A percentile compares a stretch with the other conserved stretches of the same genome.
phyloP scores from a whole-genome alignment of 1,140 invertebrate genomes.

The Ladona fulva region DNA sequence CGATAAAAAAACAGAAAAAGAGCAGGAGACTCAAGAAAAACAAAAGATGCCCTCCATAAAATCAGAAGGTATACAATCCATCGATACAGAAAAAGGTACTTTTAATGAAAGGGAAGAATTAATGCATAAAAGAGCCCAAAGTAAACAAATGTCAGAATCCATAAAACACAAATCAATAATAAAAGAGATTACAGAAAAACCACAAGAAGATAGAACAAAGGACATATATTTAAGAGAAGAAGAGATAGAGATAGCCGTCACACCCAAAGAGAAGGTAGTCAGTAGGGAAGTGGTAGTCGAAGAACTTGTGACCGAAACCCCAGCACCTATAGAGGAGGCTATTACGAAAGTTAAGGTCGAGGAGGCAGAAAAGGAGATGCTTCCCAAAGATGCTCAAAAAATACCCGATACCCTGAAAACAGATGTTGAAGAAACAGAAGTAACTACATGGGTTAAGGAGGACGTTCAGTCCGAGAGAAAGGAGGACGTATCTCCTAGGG shows the following conservation, averaged over 20 bases:
- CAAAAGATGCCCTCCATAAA: slow-evolving; percentile 23
- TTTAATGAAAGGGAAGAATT: too few species aligned
- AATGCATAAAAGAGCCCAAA: too few species aligned
- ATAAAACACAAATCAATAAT: too few species aligned
- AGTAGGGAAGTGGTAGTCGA: neutral
- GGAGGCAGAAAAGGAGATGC: neutral
- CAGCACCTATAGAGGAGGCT: slow-evolving; percentile 11
- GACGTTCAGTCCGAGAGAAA: slow-evolving; percentile 19
- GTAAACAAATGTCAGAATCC: too few species aligned
- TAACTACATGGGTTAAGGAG: slow-evolving; percentile 28
- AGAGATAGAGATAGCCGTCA: too few species aligned
- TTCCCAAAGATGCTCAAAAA: too few species aligned
- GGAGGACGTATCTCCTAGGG: slow-evolving; percentile 18
- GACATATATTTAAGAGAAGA: too few species aligned
- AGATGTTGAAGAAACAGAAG: neutral
- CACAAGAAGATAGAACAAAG: too few species aligned
- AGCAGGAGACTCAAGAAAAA: slow-evolving; percentile 23
- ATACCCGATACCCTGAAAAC: neutral
- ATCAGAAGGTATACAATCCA: slow-evolving; percentile 18
- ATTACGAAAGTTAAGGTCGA: neutral
- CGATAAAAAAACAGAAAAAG: slow-evolving; percentile 24
- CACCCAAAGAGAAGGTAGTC: neutral
- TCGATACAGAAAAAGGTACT: too few species aligned
- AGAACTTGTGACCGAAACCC: neutral
- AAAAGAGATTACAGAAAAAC: too few species aligned